Conservation (phyloP, 2,113 vertebrate species). For the Arenaria interpres region DNA sequence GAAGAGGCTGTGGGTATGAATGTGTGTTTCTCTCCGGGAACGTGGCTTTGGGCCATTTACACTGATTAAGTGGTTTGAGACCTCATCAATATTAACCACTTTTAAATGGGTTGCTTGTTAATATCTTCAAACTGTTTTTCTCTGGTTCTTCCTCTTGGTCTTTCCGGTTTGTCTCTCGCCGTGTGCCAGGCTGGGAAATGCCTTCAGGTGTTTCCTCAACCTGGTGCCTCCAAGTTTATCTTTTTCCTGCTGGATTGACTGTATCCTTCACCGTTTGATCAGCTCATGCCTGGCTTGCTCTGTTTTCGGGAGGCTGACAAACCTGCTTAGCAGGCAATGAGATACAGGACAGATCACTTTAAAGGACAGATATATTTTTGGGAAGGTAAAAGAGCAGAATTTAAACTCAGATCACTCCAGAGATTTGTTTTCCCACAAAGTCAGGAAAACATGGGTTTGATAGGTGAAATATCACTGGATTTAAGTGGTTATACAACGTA, state of each 20-base stretch:
- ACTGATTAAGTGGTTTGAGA: not conserved
- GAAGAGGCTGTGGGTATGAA: not conserved
- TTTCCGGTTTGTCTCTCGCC: not conserved
- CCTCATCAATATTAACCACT: not conserved
- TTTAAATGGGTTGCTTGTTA: not conserved
- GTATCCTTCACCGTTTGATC: fast-evolving
- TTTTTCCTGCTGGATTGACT: not conserved
- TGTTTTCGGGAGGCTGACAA: not conserved
- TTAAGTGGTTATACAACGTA: not conserved
- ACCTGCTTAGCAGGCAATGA: not conserved
- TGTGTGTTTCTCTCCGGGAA: not conserved
- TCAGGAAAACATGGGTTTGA: not conserved
- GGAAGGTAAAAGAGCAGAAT: not conserved
- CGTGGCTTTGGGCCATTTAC: not conserved
- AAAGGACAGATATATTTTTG: not conserved
- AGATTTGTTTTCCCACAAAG: not conserved
- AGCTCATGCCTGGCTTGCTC: not conserved
- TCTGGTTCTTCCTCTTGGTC: not conserved
- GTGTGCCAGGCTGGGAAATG: not conserved
- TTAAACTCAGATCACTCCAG: not conserved
- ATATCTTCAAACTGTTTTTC: not conserved
- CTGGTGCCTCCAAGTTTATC: not conserved
- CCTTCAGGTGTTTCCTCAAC: not conserved
- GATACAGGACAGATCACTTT: not conserved
- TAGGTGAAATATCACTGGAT: not conserved